Conservation (phyloP, 2,797 vertebrate species). For the Kryptopterus vitreolus region DNA sequence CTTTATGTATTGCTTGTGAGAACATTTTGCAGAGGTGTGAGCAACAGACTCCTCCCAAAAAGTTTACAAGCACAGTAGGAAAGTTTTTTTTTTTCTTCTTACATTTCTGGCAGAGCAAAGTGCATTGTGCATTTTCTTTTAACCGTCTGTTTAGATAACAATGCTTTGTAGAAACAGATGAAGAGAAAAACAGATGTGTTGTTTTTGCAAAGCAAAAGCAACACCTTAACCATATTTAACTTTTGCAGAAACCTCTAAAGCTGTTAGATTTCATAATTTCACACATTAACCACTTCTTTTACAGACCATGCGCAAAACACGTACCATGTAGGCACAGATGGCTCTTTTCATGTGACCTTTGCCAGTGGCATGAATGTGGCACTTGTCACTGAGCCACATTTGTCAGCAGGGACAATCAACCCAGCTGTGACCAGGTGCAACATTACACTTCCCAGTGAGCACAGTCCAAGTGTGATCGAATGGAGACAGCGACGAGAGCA, state of each 20-base stretch:
- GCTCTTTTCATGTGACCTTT: slow-evolving; percentile 88
- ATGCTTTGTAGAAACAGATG: background rate
- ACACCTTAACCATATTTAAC: background rate
- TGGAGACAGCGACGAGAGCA: slow-evolving; percentile 93
- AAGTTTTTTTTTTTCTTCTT: background rate
- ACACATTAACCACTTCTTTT: slow-evolving; percentile 31
- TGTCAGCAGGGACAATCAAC: slow-evolving; percentile 79
- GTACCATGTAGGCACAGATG: slow-evolving; percentile 89
- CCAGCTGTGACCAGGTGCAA: slow-evolving; percentile 92
- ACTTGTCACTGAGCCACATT: slow-evolving; percentile 88
- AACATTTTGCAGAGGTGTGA: slow-evolving; percentile 67
- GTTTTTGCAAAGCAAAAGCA: slow-evolving; percentile 13
- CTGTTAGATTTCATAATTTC: slow-evolving; percentile 6
- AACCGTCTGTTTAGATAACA: background rate
- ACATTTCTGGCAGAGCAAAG: background rate
- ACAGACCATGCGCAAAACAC: slow-evolving; percentile 72
- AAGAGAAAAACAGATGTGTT: background rate
- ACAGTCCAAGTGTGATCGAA: slow-evolving; percentile 89
- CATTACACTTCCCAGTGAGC: slow-evolving; percentile 91
- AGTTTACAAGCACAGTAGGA: background rate
- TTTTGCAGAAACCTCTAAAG: too few species aligned
- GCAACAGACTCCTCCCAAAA: slow-evolving; percentile 24
- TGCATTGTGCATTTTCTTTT: background rate
- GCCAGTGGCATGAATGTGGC: slow-evolving; percentile 93
- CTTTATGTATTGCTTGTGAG: slow-evolving; percentile 44